A percentile compares a stretch with the other conserved stretches of the same genome.
These are phyloP conservation scores for Dasypolia templi DNA, from an alignment of 2,888 invertebrate species.

Conservation along the genomic window DNA sequence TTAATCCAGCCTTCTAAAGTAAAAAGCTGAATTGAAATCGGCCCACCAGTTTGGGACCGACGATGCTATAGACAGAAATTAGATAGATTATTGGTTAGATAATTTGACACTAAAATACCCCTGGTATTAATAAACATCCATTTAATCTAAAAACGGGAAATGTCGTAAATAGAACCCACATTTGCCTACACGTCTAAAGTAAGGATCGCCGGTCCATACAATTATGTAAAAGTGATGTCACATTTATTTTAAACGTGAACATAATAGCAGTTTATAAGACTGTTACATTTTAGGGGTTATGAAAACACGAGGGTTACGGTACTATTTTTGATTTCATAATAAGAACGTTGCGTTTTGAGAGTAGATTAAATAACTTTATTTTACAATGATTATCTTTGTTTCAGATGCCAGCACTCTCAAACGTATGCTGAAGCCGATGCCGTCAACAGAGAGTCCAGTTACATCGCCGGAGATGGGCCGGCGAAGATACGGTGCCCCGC, in stretches of 20 bases:
- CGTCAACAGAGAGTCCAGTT: conserved; percentile 96
- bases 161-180: background rate
- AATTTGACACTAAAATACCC: too few species aligned
- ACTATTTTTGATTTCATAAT: background rate
- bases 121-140: background rate
- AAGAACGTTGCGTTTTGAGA: background rate
- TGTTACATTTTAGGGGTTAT: background rate
- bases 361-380: background rate
- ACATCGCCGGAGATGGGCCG: conserved; percentile 97
- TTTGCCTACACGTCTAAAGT: background rate
- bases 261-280: background rate
- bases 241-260: background rate
- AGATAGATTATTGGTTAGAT: too few species aligned
- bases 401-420: conserved; percentile 96
- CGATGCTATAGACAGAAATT: background rate
- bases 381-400: conserved; percentile 6
- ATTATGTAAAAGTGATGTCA: background rate
- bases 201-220: background rate
- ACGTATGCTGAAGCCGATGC: conserved; percentile 98
- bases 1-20: background rate
- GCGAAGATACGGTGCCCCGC: conserved; percentile 92
- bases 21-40: background rate
- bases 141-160: background rate
- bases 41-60: background rate
- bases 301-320: background rate